Percentiles rank a stretch among this genome's conserved stretches.
Conservation (phyloP, 2,888 invertebrate genomes). For the Camponotus fellah region DNA sequence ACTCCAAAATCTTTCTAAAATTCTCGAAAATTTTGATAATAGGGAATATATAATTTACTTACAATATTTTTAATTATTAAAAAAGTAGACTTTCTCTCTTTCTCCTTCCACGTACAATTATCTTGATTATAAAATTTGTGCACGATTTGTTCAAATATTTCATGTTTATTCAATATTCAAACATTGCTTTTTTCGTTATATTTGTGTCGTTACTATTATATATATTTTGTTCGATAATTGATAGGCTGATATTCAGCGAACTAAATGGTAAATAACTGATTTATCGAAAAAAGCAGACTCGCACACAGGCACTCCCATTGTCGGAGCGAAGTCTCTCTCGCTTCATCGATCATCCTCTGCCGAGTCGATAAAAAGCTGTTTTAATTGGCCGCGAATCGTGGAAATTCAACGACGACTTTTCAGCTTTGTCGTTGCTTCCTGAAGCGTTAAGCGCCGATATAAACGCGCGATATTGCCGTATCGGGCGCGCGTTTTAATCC, state of each 20-base stretch:
- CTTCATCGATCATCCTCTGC: constrained; percentile 20
- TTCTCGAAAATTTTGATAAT: neutral
- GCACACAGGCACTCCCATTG: constrained; percentile 17
- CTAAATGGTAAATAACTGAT: constrained; percentile 39
- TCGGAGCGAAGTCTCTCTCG: constrained; percentile 6
- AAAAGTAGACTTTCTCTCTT: neutral
- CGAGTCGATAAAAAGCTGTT: constrained; percentile 55
- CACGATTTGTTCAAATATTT: neutral
- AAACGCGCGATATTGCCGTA: constrained; percentile 51
- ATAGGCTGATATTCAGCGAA: constrained; percentile 10
- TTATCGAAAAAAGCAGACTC: constrained; percentile 29
- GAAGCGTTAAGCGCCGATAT: constrained; percentile 52
- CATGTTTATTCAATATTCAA: neutral
- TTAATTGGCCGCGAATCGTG: constrained; percentile 57
- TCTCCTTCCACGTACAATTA: neutral
- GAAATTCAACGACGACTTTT: constrained; percentile 54
- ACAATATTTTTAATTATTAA: neutral
- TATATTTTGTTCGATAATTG: constrained; percentile 26
- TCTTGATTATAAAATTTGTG: neutral
- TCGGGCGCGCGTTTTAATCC: constrained; percentile 39
- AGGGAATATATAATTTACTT: neutral
- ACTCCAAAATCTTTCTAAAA: neutral
- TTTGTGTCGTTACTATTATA: neutral
- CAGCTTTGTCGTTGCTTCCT: constrained; percentile 48
- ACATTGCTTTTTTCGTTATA: neutral